phyloP scores from a whole-genome alignment of 2,113 vertebrate genomes.

The Rynchops niger region DNA sequence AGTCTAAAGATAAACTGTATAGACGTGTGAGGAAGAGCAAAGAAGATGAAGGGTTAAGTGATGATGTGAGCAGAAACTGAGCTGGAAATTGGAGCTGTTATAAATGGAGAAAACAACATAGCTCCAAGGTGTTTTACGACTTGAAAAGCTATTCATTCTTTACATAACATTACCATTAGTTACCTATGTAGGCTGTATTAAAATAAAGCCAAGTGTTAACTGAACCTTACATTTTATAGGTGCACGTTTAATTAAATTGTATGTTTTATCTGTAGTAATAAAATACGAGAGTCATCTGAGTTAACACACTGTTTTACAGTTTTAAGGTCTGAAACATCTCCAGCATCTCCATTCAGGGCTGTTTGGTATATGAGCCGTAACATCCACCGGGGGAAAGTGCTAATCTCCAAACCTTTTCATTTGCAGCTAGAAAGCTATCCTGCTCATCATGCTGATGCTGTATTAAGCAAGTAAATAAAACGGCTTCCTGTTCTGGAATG shows the following conservation, averaged over 20 bases:
- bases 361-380: slow-evolving; percentile 21
- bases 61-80: neutral
- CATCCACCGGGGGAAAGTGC: neutral
- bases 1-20: neutral
- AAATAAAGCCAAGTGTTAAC: slow-evolving; percentile 28
- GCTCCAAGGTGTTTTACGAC: neutral
- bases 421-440: neutral
- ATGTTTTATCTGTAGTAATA: slow-evolving; percentile 41
- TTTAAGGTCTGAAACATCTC: slow-evolving; percentile 27
- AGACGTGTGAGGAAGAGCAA: neutral
- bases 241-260: slow-evolving; percentile 19
- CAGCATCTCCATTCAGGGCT: neutral
- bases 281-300: neutral
- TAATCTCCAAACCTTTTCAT: slow-evolving; percentile 1
- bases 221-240: slow-evolving; percentile 34
- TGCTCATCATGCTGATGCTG: neutral
- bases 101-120: neutral
- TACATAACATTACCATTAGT: slow-evolving; percentile 6
- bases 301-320: slow-evolving; percentile 3
- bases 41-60: slow-evolving; percentile 5
- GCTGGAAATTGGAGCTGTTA: neutral
- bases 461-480: slow-evolving; percentile 12
- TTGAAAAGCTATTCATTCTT: slow-evolving; percentile 27
- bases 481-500: neutral
- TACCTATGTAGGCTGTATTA: slow-evolving; percentile 9